These are phyloP conservation scores for Gobio occitaniae DNA, from an alignment of 2,797 vertebrate genomes.

Conservation along the genomic window DNA sequence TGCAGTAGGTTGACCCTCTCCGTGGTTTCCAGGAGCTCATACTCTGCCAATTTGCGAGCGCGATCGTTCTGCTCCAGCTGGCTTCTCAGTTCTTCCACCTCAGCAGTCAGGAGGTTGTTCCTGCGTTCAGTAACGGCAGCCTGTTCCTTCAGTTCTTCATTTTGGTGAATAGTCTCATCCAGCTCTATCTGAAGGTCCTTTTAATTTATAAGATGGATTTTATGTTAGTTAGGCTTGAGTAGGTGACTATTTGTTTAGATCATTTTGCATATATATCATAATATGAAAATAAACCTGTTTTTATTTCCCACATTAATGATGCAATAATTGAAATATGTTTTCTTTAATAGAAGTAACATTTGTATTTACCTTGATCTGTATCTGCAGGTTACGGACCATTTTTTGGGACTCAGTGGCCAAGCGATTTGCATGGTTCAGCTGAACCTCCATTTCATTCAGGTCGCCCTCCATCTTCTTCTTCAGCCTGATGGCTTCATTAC, in stretches of 20 bases:
- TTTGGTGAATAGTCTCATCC: conserved; percentile 84
- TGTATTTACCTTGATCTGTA: conserved; percentile 87
- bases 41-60: conserved; percentile 88
- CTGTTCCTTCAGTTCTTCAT: conserved; percentile 89
- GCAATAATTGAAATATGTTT: neutral
- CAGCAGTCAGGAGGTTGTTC: conserved; percentile 83
- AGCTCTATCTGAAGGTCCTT: conserved; percentile 89
- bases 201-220: neutral
- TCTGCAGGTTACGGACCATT: conserved; percentile 84
- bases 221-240: neutral
- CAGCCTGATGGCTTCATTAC: conserved; percentile 88
- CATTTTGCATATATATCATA: neutral
- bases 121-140: conserved; percentile 84
- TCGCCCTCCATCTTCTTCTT: conserved; percentile 96
- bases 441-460: conserved; percentile 94
- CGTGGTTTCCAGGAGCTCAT: conserved; percentile 87
- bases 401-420: conserved; percentile 88
- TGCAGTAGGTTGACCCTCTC: conserved; percentile 91
- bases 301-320: neutral
- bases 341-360: neutral
- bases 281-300: neutral
- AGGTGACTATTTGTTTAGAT: neutral
- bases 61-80: conserved; percentile 89
- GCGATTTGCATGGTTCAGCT: conserved; percentile 88
- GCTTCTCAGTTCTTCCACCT: conserved; percentile 88